Evolutionary conservation across 2,888 invertebrate species (phyloP).

Genomic region (Hyles lineata): DNA sequence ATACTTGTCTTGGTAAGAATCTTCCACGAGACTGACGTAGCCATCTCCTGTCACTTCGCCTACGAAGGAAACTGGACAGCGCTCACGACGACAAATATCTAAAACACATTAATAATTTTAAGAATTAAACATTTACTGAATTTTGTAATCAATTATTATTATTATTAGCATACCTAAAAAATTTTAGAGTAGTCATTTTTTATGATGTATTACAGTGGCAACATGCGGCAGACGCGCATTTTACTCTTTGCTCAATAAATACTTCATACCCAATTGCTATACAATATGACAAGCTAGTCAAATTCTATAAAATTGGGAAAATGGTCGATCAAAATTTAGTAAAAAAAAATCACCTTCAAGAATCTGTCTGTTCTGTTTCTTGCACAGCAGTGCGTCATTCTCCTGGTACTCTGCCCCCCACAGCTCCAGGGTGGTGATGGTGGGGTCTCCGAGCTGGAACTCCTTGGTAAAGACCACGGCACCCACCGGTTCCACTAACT

Average conservation of each 20-base stretch:
- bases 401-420: slow-evolving; percentile 99
- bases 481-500: slow-evolving; percentile 97
- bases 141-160: too few species aligned
- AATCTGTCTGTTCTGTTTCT: slow-evolving; percentile 85
- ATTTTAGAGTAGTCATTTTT: too few species aligned
- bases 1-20: slow-evolving; percentile 74
- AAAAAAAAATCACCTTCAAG: slow-evolving; percentile 80
- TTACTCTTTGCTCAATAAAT: too few species aligned
- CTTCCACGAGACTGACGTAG: slow-evolving; percentile 88
- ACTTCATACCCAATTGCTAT: too few species aligned
- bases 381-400: slow-evolving; percentile 95
- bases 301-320: neutral
- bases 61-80: slow-evolving; percentile 96
- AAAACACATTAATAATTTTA: slow-evolving; percentile 34
- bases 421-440: slow-evolving; percentile 95
- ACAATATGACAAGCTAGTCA: too few species aligned
- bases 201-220: too few species aligned
- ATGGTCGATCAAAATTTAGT: neutral
- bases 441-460: slow-evolving; percentile 97
- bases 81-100: slow-evolving; percentile 93
- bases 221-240: too few species aligned
- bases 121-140: neutral
- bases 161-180: too few species aligned
- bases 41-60: slow-evolving; percentile 96
- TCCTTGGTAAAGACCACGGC: slow-evolving; percentile 94